Base-by-base conservation (phyloP, 2,113 vertebrate species). In the Jacana jacana region DNA sequence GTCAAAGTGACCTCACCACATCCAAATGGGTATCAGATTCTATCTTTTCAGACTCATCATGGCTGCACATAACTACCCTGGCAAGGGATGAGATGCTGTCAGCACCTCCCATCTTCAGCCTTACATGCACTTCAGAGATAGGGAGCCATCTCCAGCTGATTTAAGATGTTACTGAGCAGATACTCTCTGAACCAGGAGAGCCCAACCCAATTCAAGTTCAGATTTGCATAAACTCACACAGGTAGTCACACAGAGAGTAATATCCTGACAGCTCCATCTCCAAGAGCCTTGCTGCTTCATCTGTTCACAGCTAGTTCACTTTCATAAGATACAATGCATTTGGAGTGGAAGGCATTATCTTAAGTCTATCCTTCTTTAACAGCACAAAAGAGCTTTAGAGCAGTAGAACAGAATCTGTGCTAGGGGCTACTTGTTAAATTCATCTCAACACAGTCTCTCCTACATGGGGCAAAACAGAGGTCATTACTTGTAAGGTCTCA, bases 81-180 rank as follows among this genome's bases (percentile, higher is more conserved):
- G 40, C 63, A 48, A 48, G 24, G 44, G 44, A 27, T 5, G 13
- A 40, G 60, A 4, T 27, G 42, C 33, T 75, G 89, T 19, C 94
- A 95, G 52, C 81, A 57, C 66, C 66, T 51, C 65, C 35, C 11
- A 16, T 33, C 70, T 69, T 49, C 83, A 86, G 27, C 60, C 60
- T 69, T 17, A 1, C 1, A 9, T 4, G 12, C 64, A 0, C 40
- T 63, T 68, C 31, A 68, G 44, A 40, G 65, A 7, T 1, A 27
- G 13, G 27, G 37, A 89, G 14, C 58, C 16, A 17, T 3, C 54
- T 23, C 28, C 58, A n/a, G 4, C 31, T 3, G 40, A 6, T n/a
- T 4, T 24, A 25, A 66, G 63, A 82, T 11, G 75, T 35, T 25
- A 9, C 4, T 0, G 30, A 86, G 57, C 46, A 55, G 54, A 44